A percentile compares a stretch with the other conserved stretches of the same genome.
phyloP scores from a whole-genome alignment of 2,113 vertebrate genomes.

The Chloropsis hardwickii region DNA sequence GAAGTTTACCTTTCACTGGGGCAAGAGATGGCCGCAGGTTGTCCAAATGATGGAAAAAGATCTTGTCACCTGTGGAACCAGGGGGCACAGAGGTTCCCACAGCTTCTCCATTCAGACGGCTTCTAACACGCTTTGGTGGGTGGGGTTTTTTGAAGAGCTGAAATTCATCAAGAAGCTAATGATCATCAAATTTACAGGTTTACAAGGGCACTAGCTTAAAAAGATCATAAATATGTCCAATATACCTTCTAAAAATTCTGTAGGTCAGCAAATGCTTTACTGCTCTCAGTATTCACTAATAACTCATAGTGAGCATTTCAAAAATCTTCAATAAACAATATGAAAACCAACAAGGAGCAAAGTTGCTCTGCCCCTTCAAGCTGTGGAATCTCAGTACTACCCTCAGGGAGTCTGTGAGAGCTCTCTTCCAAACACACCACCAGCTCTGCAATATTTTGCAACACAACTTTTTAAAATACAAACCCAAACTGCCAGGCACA shows the following conservation, averaged over 20 bases:
- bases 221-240: rapidly evolving
- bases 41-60: constrained; percentile 98
- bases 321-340: neutral
- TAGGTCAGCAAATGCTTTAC: neutral
- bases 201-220: neutral
- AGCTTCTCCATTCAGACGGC: constrained; percentile 86
- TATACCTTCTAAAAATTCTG: neutral
- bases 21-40: constrained; percentile 92
- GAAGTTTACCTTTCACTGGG: constrained; percentile 89
- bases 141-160: constrained; percentile 98
- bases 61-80: constrained; percentile 86
- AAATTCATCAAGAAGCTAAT: neutral
- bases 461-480: neutral
- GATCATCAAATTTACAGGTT: neutral
- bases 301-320: neutral
- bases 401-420: rapidly evolving
- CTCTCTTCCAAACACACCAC: neutral
- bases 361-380: neutral
- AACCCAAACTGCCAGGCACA: neutral
- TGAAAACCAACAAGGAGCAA: neutral
- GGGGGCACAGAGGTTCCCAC: constrained; percentile 75
- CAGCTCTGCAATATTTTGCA: neutral
- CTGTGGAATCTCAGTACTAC: rapidly evolving
- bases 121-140: constrained; percentile 93
- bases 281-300: neutral